Evolutionary conservation across 2,113 vertebrate species (phyloP), one percentile per base, ranked within the genome.

Genomic region (Cromileptes altivelis): DNA sequence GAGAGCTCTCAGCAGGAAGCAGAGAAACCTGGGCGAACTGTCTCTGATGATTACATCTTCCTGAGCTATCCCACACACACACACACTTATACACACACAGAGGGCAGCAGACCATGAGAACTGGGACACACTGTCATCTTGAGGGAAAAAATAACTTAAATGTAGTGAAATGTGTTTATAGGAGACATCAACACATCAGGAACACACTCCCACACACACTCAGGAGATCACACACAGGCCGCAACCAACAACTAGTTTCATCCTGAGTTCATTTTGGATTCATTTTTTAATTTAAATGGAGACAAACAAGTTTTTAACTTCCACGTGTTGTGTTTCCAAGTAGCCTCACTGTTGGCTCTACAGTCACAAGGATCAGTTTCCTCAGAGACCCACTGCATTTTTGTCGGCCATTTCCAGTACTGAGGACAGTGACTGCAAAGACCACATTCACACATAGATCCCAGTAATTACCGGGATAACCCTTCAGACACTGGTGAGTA

Each of bases 11-110:
- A 30, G 74, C 12, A 7, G 77, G 75, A n/a, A 56, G 64, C 14
- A 1, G 27, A 58, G 4, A 69, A 42, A 75, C n/a, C 61, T 25
- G 79, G 30, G 21, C 73, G 57, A 71, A 56, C 72, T 63, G 72
- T 75, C 78, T 71, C 80, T 68, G 37, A 37, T 63, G 70, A 81
- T 84, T 79, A 68, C 79, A 49, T 62, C 37, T 17, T 21, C 25
- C 68, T 60, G 53, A 63, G 30, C 57, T 19, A 17, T 75, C 33
- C 45, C 25, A 13, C 8, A 33, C 57, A 68, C 12, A 19, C 30
- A 12, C 30, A 37, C 8, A 27, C 70, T 40, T 2, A 49, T n/a
- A 47, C 42, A 17, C 62, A 37, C 40, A 53, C 40, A 30, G 7
- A 49, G 18, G 49, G 17, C 19, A 19, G 47, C 0, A 47, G 15